Evolutionary conservation across 2,888 invertebrate genomes (phyloP), one percentile per base, ranked within the genome.

Genomic region (Pandemis corylana): DNA sequence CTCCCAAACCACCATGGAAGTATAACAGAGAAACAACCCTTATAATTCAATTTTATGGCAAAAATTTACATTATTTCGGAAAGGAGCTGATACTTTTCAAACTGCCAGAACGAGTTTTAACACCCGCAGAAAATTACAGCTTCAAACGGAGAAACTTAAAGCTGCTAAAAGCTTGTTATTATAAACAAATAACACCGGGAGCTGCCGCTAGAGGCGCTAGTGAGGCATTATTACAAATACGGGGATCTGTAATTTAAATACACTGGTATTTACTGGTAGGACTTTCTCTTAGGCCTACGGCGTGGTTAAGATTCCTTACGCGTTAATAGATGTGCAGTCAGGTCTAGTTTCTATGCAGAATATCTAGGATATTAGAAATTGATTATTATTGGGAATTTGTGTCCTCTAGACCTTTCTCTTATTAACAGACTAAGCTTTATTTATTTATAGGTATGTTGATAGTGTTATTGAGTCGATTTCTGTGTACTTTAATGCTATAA

Each of bases 231-330:
- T 56, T 51, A 9, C 56, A 56, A 56, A 56, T 56, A 56, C 20
- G 2, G 20, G 56, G 7, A 59, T 59, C 59, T 20, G n/a, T 28
- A 36, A 59, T 59, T 59, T 59, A 59, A 56, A 56, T 56, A 59
- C 59, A 12, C 12, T 59, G 59, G 59, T 59, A 59, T 59, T 59
- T 59, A 28, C 59, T 59, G 28, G 56, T 20, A 20, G 20, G 5
- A 59, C 59, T 59, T 59, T 59, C 59, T 12, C 59, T 15, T 28
- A 28, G 59, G 10, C 59, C 59, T 28, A 28, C 2, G 28, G 59
- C 28, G 28, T 12, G 59, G 59, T 59, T 59, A 12, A 28, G 59
- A 59, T 59, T 28, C 28, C 59, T 56, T 59, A 5, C 28, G 59
- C 13, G 20, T 59, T 28, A 28, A 56, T 56, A 20, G 28, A 28